A percentile compares a stretch with the other conserved stretches of the same genome.
Conservation (phyloP, 2,888 invertebrate species). For the Noctua janthina region DNA sequence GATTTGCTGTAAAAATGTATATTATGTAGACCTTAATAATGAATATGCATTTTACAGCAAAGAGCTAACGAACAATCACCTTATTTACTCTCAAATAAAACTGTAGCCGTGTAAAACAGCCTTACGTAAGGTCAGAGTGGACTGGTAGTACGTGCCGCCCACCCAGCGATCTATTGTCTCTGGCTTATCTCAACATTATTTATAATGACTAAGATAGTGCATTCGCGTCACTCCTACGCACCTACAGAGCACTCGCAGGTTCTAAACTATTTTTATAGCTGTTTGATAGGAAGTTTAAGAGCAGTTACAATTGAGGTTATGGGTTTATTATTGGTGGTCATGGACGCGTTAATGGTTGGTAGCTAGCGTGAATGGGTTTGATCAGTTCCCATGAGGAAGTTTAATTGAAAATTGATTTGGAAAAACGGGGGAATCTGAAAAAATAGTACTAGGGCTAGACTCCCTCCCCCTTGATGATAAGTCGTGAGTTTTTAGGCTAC, state of each 20-base stretch:
- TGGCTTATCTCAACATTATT: conserved; percentile 86
- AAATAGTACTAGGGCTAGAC: background rate
- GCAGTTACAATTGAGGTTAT: conserved; percentile 70
- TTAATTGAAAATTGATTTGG: background rate
- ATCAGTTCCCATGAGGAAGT: background rate
- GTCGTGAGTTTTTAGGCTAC: too few relatives aligned
- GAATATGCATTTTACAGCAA: background rate
- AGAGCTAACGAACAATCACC: too few relatives aligned
- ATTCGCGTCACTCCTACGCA: conserved; percentile 83
- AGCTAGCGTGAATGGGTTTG: background rate
- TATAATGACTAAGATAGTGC: conserved; percentile 84
- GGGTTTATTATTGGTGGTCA: conserved; percentile 61
- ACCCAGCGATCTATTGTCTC: conserved; percentile 85
- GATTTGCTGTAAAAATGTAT: background rate
- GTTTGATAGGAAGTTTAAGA: conserved; percentile 72
- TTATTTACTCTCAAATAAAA: background rate
- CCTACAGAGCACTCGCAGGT: conserved; percentile 52
- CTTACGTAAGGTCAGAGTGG: conserved; percentile 56
- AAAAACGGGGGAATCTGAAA: background rate
- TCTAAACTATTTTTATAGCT: conserved; percentile 67
- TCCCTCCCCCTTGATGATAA: too few relatives aligned
- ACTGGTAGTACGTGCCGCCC: conserved; percentile 73
- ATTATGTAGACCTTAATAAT: background rate
- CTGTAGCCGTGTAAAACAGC: conserved; percentile 12
- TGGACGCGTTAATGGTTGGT: conserved; percentile 6